Evolutionary conservation across 2,888 invertebrate genomes (phyloP).

Genomic region (Phorcus lineatus): DNA sequence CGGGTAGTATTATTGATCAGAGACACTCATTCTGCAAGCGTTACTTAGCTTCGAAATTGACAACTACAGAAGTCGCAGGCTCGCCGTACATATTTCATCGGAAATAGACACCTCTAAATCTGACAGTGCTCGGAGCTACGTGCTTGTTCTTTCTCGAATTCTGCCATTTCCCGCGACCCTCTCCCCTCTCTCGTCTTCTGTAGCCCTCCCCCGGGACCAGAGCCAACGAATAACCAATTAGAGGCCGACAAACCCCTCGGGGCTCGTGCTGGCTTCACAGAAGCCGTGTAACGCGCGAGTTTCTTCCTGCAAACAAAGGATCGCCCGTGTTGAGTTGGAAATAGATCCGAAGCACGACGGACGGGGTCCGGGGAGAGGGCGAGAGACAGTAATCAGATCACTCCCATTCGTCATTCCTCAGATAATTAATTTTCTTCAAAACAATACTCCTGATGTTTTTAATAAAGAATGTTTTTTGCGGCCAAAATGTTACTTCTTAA

Average conservation of each 20-base stretch:
- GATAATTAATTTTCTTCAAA: neutral
- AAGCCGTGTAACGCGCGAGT: neutral
- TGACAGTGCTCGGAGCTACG: neutral
- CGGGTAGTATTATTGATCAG: too few species aligned
- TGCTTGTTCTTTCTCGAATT: neutral
- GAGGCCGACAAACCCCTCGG: neutral
- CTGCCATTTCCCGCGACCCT: neutral
- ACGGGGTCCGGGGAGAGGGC: neutral
- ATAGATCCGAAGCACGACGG: neutral
- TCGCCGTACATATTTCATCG: neutral
- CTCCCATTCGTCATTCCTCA: neutral
- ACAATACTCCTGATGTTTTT: too few species aligned
- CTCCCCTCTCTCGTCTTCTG: neutral
- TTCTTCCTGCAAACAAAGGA: neutral
- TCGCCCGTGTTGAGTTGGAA: neutral
- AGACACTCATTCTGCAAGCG: neutral
- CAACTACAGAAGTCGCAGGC: neutral
- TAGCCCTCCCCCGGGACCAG: neutral
- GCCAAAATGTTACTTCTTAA: too few species aligned
- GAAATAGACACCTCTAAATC: neutral
- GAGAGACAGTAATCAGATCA: neutral
- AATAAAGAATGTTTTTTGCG: too few species aligned
- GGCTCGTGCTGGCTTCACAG: neutral
- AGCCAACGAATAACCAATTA: slow-evolving; percentile 13
- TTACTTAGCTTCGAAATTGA: neutral